Evolutionary conservation across 2,113 vertebrate genomes (phyloP), one percentile per base, ranked within the genome.

Genomic region (Silurus asotus): DNA sequence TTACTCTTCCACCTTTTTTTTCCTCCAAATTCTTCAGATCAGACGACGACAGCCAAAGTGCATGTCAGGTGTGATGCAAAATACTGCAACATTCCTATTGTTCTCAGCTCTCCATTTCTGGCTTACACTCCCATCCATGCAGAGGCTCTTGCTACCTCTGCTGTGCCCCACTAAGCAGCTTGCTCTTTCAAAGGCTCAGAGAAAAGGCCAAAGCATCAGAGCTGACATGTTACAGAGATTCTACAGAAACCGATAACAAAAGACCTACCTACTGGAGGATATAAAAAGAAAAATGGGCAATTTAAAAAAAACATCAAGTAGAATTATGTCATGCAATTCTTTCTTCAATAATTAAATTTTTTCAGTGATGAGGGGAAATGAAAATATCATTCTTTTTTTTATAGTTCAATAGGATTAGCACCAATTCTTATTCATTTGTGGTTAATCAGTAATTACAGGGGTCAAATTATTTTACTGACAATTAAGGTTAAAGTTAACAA

Each of bases 51-150:
- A 59, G 19, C 8, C 62, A 58, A 61, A 82, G 79, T 74, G 85
- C 61, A 81, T 85, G 87, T 84, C 88, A 87, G 89, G 89, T 88
- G 84, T 85, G 88, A 89, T 69, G 89, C 88, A 89, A 84, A 87
- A 56, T 28, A 19, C 86, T 83, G 88, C 83, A 87, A 88, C 84
- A 79, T 70, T 61, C 23, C 87, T 81, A 86, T 87, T 88, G 86
- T 90, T 89, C 89, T 88, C 62, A 48, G 79, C 76, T 81, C 87
- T 85, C 59, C 45, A 51, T 69, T 83, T 76, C 55, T 81, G 84
- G 67, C 81, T 81, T 65, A 62, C 58, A 59, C 65, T 84, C 77
- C 23, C 56, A 82, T 78, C 55, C 28, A 75, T 67, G 49, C 85
- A 17, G 59, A 77, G 53, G 69, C 78, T 79, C 15, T 65, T 55